Base-by-base conservation (phyloP, 2,113 vertebrate species). In the Chelonoidis abingdonii region DNA sequence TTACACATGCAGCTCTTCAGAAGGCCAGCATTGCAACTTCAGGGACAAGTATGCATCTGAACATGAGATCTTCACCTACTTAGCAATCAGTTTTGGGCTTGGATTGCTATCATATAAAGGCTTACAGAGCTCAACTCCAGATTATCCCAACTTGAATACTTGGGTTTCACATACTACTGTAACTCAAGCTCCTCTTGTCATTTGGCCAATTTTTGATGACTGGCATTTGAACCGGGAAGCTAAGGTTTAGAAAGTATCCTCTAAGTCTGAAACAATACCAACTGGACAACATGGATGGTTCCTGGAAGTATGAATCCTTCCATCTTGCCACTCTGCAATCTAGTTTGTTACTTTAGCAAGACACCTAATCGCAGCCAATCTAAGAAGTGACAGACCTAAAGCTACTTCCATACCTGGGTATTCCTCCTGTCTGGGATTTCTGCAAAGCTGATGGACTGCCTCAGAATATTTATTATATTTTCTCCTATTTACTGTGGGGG, bases 231-330 rank as follows among this genome's bases (percentile, higher is more conserved):
- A n/a, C 24, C 2, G 10, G 9, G 27, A 85, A 75, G 35, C 62
- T 47, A 11, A 27, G 1, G 11, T 22, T 27, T 54, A 83, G 83
- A 6, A 41, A 10, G 27, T 47, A 2, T 10, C 21, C 80, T 57
- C 44, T 29, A 31, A 4, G 38, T 56, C 22, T n/a, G 5, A 52
- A 57, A 35, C 25, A 35, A 31, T 31, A 5, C 16, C 41, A 21
- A 27, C 22, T 17, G 17, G 38, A 41, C 35, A 22, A 3, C 2
- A 65, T 0, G 0, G 7, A 8, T 0, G 5, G 1, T 44, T 59
- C 75, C 24, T 57, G 83, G 44, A 57, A 44, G 35, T 38, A 29
- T 4, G 22, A 50, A 24, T 9, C 2, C 44, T 69, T 87, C 65
- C 56, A 52, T 35, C 83, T 50, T 3, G 0, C 12, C 53, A 21